phyloP scores from a whole-genome alignment of 1,140 invertebrate species.

The Limonius californicus region DNA sequence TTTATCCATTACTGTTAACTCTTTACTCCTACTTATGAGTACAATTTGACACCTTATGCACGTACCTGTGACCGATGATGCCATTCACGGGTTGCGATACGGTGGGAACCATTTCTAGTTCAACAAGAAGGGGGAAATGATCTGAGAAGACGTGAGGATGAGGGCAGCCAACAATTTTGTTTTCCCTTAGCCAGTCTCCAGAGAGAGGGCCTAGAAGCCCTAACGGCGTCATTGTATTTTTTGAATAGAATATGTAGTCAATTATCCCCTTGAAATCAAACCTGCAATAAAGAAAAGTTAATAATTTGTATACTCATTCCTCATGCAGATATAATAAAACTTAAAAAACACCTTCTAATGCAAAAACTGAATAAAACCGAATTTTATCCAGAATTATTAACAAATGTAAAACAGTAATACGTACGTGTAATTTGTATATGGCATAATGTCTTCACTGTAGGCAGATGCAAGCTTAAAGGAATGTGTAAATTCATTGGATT shows the following conservation, averaged over 20 bases:
- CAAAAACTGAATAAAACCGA: too few relatives aligned
- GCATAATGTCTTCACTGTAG: slow-evolving; percentile 93
- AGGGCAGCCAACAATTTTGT: slow-evolving; percentile 96
- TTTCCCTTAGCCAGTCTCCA: slow-evolving; percentile 89
- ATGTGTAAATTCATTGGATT: slow-evolving; percentile 88
- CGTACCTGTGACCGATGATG: slow-evolving; percentile 48
- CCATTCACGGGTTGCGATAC: slow-evolving; percentile 48
- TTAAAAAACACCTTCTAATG: too few relatives aligned
- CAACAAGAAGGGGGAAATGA: slow-evolving; percentile 94
- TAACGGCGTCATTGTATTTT: slow-evolving; percentile 89
- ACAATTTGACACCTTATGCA: not conserved
- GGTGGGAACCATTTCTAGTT: slow-evolving; percentile 81
- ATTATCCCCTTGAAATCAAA: slow-evolving; percentile 99
- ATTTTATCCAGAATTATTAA: too few relatives aligned
- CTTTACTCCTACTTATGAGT: not conserved
- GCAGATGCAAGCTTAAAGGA: slow-evolving; percentile 92
- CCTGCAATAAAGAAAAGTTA: slow-evolving; percentile 56
- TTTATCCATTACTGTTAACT: too few relatives aligned
- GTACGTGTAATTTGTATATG: slow-evolving; percentile 98
- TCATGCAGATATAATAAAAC: too few relatives aligned
- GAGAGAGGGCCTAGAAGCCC: slow-evolving; percentile 91
- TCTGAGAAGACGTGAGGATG: slow-evolving; percentile 98
- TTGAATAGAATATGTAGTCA: slow-evolving; percentile 98
- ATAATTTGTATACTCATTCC: too few relatives aligned
- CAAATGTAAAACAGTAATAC: slow-evolving; percentile 47